Base-by-base conservation (phyloP, 2,888 invertebrate genomes). In the Gerris lacustris region DNA sequence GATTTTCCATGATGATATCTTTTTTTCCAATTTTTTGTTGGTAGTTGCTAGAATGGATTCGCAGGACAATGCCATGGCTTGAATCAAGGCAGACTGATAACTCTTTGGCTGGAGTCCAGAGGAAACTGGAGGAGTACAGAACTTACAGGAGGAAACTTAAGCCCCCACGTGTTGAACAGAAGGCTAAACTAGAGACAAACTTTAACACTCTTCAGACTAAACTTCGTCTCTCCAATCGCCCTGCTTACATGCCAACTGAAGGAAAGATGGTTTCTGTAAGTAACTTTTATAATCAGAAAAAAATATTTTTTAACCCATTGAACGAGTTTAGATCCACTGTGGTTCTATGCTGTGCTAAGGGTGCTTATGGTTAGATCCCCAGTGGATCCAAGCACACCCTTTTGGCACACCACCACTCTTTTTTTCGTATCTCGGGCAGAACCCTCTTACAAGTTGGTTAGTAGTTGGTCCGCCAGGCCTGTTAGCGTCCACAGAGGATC, bases 201-300 rank as follows among this genome's bases (percentile, higher is more conserved):
- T 99, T 99, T 86, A 99, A 99, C 85, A 99, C 99, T 72, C 86
- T 99, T 79, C 99, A 99, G 84, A 99, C 99, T 75, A 96, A 98
- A 80, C 86, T 99, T 79, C 90, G 99, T 79, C 86, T 99, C 77
- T 96, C 95, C 80, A 99, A 99, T 85, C 88, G 99, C 79, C 99
- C 99, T 71, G 98, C 99, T 62, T 99, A 98, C 82, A 91, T 99
- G 90, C 99, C 99, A 76, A 96, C 96, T 73, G 98, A 99, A 83
- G 99, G 99, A 79, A 99, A 98, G 84, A 94, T 96, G 88, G 95
- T 99, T 76, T 93, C 94, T 77, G 91, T 91, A 82, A 84, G 89
- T 87, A 77, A 68, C 62, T 44, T 15, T 17, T n/a, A 62, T 62
- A 11, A 62, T 15, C 62, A n/a, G 15, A 11, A 62, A 4, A 2